Evolutionary conservation across 2,113 vertebrate species (phyloP), one percentile per base, ranked within the genome.

Genomic region (Pungitius pungitius): DNA sequence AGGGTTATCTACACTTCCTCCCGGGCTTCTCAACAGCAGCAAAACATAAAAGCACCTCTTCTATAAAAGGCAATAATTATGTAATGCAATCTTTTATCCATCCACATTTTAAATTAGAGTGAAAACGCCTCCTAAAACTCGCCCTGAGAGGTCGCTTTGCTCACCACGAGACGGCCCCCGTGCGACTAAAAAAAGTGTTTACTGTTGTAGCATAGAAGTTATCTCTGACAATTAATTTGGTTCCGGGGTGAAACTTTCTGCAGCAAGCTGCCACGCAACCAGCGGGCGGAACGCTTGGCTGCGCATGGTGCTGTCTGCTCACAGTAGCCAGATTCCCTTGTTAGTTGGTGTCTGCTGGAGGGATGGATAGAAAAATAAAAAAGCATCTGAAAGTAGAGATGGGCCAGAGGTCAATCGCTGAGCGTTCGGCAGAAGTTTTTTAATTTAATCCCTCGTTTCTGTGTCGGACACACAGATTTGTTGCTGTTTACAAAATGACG

Each of bases 291-390:
- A 85, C n/a, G 71, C 77, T 76, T 81, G 62, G 75, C 79, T 77
- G 66, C 62, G 56, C 60, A 18, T 71, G 52, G 60, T 65, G 78
- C 42, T 60, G 63, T 71, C 78, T 73, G 55, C 52, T 75, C 75
- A 52, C 49, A 24, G 47, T 3, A 60, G 80, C 76, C 75, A 73
- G 77, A 67, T 47, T 76, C 65, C 73, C 54, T 91, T 87, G 87
- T 91, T 92, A 91, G 84, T 51, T 51, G 70, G 43, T 73, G 77
- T 75, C 82, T 74, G 85, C 81, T 78, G 57, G 12, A 82, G 54
- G 59, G 45, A 67, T 45, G 62, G 6, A 13, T 6, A 49, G 4
- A 49, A 49, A 3, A 35, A 35, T 7, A 35, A 35, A 35, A 42
- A 35, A 7, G 33, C 64, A 86, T 56, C 57, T 51, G 30, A 51